Base-by-base conservation (phyloP, 2,113 vertebrate genomes). In the Thalassoma bifasciatum region DNA sequence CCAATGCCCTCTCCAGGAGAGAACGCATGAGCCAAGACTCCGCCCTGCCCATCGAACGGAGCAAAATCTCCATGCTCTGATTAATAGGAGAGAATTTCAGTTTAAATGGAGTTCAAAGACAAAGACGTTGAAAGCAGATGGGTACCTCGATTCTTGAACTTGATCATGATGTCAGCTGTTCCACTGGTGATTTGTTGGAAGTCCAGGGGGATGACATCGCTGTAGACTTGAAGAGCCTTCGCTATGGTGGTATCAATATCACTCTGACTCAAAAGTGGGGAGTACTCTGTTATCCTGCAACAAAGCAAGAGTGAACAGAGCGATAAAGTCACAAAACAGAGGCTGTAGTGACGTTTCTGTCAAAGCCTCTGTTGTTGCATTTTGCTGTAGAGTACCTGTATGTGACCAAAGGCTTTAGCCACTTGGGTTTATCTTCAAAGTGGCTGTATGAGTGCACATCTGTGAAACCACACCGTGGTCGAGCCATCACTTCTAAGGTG, bases 221-320 rank as follows among this genome's bases (percentile, higher is more conserved):
- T 96, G 95, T 96, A 97, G 34, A 96, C n/a, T n/a, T 81, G 22
- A 23, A 97, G 85, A 36, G 95, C 97, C 62, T 79, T 91, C 75
- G 10, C 9, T 19, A 97, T 52, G 36, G 90, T 68, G 26, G 42
- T 8, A 1, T 95, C 93, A 77, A 96, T 93, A 7, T 93, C 91
- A 1, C 60, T 63, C 51, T 0, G 0, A 30, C 69, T 53, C 92
- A 97, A 59, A 68, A 94, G 90, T 3, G 90, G 81, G 0, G 95
- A 95, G 60, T 95, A 94, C 69, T 93, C 93, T 26, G 59, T 26
- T 86, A 98, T 93, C 83, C 97, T 98, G 77, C 16, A 73, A 88
- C 2, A 19, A 36, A 3, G 49, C 37, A 24, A 71, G 26, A 77
- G 58, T 40, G 14, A 56, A 49, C 70, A 49, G 11, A 1, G 1